Base-by-base conservation (phyloP, 1,140 invertebrate species). In the Hirudo medicinalis region DNA sequence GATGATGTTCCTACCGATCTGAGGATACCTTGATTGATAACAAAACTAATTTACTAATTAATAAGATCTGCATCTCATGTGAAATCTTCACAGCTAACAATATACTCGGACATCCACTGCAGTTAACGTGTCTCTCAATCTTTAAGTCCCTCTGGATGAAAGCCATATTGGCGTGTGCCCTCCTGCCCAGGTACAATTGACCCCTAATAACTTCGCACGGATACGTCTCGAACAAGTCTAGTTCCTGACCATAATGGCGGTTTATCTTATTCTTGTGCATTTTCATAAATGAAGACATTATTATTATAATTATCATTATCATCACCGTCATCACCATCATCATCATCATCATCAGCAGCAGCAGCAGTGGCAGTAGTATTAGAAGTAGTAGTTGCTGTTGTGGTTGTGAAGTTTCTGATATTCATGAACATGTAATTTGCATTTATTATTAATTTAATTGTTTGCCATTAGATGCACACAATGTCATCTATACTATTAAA, bases 91-190 rank as follows among this genome's bases (percentile, higher is more conserved):
- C 22, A 1, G 19, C 57, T 63, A 63, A 63, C 57, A 63, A 32
- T 63, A 25, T 63, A n/a, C 57, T 63, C 22, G 57, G 57, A 22
- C 22, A 63, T 25, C 57, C 29, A 15, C 57, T 63, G 57, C 57
- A 63, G 57, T 63, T 63, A 32, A 63, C 29, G 57, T 63, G 57
- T 63, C 57, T 22, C 3, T 32, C 29, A 15, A 63, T 63, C 20
- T 63, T 63, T 15, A 63, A 32, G 29, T 63, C 57, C 13, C 29
- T 63, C 57, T 63, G 57, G 8, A 63, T 63, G 20, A 25, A 63
- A 22, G 57, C 57, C 57, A 22, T 63, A 13, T 63, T 32, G 29
- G 57, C 57, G 11, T 63, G 57, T 11, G 22, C 22, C 57, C 57
- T 63, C 11, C 57, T 22, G 22, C 57, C 57, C 57, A 63, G 11